Evolutionary conservation across 2,113 vertebrate genomes (phyloP), one percentile per base, ranked within the genome.

Genomic region (Psettodes erumei): DNA sequence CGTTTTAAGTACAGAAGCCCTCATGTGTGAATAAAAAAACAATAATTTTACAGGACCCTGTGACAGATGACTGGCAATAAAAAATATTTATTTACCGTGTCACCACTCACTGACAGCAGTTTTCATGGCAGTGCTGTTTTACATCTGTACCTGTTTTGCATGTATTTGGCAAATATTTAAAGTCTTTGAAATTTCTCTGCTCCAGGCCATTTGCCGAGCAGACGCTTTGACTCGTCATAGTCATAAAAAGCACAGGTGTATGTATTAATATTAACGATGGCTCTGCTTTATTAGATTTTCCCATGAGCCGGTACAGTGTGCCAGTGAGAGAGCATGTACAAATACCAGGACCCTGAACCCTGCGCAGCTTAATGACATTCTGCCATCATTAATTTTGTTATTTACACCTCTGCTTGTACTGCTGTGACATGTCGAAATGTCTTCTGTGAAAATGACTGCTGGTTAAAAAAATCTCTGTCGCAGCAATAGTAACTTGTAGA

Each of bases 331-430:
- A 62, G 19, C 27, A 9, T 30, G n/a, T 12, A 16, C 23, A 47
- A n/a, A 16, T 11, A 32, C 53, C 23, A 67, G n/a, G 7, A 37
- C 47, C 16, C 27, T 56, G 27, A 58, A n/a, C 67, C 32, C 16
- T 32, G 53, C 35, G 32, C 70, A 19, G 23, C 38, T 18, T 27
- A 65, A 79, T 60, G 19, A 27, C 38, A 65, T 48, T 53, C 18
- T 38, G 47, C 32, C 50, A 15, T 71, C 12, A 53, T 37, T 50
- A 1, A 37, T 69, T 63, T 32, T 48, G 43, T 53, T 18, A 53
- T 56, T 42, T 21, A 55, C 45, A 65, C 59, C 48, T 62, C 50
- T 59, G 37, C 59, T 50, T 77, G 64, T 76, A 43, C 30, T 28
- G 16, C 13, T 40, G 28, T 30, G 15, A 23, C 15, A 35, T 28